Percentiles rank a stretch among this genome's conserved stretches.
Evolutionary conservation across 2,113 vertebrate species (phyloP).

Genomic region (Dipodomys ordii): DNA sequence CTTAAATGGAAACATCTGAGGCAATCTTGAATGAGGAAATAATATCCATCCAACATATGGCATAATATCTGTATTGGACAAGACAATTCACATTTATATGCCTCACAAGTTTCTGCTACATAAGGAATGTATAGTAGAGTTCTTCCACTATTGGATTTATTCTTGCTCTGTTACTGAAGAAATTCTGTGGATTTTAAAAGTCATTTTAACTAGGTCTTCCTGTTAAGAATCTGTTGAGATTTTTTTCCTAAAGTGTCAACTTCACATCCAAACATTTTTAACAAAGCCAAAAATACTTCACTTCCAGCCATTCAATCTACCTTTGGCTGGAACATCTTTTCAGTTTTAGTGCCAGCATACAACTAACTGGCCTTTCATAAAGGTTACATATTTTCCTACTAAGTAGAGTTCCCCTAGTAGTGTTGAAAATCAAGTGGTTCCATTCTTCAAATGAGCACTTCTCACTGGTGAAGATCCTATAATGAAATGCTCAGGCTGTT

Average conservation of each 20-base stretch:
- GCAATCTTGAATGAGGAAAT: conserved; percentile 4
- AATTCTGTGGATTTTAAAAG: neutral
- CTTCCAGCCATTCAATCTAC: conserved; percentile 76
- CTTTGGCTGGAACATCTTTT: conserved; percentile 69
- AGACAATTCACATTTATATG: neutral
- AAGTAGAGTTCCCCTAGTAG: conserved; percentile 73
- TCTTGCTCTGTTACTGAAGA: neutral
- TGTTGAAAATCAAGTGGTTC: conserved; percentile 66
- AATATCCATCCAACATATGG: neutral
- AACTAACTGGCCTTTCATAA: conserved; percentile 79
- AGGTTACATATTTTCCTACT: conserved; percentile 80
- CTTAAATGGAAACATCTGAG: conserved; percentile 58
- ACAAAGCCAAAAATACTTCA: conserved; percentile 74
- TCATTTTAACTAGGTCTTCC: conserved; percentile 9
- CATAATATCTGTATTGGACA: neutral
- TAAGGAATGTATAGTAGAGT: neutral
- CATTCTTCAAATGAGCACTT: conserved; percentile 61
- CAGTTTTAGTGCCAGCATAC: conserved; percentile 69
- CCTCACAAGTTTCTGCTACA: neutral
- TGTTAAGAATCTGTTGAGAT: conserved; percentile 65
- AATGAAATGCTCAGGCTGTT: neutral
- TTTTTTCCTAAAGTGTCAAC: conserved; percentile 65
- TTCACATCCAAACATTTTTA: conserved; percentile 76
- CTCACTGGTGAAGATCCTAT: neutral
- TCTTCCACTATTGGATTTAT: neutral